Percentiles rank a stretch among this genome's conserved stretches.
Evolutionary conservation across 2,888 invertebrate species (phyloP).

Genomic region (Rhamphomyia laevipes): DNA sequence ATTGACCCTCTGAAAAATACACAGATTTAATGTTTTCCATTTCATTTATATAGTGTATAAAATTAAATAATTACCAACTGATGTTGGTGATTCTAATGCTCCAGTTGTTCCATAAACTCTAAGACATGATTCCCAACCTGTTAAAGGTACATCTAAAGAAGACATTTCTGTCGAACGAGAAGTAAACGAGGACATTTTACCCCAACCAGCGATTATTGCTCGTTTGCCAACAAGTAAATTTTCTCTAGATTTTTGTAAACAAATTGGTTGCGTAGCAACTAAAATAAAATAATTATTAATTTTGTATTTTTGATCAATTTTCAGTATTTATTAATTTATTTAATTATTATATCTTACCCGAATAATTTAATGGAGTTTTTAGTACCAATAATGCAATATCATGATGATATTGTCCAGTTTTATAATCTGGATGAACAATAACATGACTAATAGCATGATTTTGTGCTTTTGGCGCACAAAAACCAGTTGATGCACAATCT

Average conservation of each 20-base stretch:
- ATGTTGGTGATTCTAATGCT: slow-evolving; percentile 40
- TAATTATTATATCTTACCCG: slow-evolving; percentile 40
- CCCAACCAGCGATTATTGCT: slow-evolving; percentile 42
- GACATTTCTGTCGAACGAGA: slow-evolving; percentile 48
- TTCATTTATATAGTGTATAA: neutral
- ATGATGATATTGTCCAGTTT: slow-evolving; percentile 51
- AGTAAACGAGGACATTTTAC: slow-evolving; percentile 48
- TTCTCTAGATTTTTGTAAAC: slow-evolving; percentile 41
- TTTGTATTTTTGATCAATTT: neutral
- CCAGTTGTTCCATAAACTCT: slow-evolving; percentile 57
- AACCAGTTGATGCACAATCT: slow-evolving; percentile 57
- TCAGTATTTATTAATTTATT: no score
- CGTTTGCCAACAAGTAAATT: slow-evolving; percentile 36
- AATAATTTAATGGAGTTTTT: slow-evolving; percentile 53
- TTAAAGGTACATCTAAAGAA: slow-evolving; percentile 54
- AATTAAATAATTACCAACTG: slow-evolving; percentile 22
- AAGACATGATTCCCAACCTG: slow-evolving; percentile 53
- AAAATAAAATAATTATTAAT: slow-evolving; percentile 16
- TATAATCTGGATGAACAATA: slow-evolving; percentile 65
- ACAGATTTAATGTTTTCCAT: neutral
- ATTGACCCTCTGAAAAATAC: slow-evolving; percentile 41
- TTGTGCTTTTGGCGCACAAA: slow-evolving; percentile 60
- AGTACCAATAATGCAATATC: slow-evolving; percentile 65
- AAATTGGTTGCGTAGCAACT: slow-evolving; percentile 71
- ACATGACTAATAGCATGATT: slow-evolving; percentile 63